These are phyloP conservation scores for Dryoscopus gambensis DNA, from an alignment of 2,113 vertebrate genomes.

Conservation along the genomic window DNA sequence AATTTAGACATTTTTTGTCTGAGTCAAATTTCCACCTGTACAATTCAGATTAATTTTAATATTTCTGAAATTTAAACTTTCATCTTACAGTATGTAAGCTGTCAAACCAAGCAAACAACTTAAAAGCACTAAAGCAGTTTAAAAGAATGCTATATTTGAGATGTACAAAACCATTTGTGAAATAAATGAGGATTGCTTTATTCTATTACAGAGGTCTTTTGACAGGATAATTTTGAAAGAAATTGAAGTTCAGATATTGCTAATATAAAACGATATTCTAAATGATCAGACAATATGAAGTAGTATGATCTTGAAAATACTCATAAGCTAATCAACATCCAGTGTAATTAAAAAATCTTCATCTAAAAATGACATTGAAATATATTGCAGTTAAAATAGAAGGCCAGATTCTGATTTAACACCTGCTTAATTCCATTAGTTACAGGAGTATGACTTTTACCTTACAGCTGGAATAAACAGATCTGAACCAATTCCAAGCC, in stretches of 20 bases:
- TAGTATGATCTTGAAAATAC: not conserved
- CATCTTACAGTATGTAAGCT: not conserved
- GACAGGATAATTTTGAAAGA: not conserved
- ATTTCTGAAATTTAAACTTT: not conserved
- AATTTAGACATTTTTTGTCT: not conserved
- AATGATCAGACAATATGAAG: not conserved
- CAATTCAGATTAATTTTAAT: not conserved
- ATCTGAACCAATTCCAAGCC: not conserved
- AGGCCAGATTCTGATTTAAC: not conserved
- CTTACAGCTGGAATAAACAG: not conserved
- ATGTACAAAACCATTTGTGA: slow-evolving; percentile 28
- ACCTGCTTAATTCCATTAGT: not conserved
- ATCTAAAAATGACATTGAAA: not conserved
- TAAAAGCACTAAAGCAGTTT: slow-evolving; percentile 21
- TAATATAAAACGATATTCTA: not conserved
- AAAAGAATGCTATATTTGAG: not conserved
- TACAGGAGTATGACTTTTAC: not conserved
- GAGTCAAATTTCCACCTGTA: not conserved
- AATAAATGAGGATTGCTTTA: not conserved
- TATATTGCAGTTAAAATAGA: not conserved
- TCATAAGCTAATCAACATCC: not conserved
- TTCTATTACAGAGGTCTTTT: not conserved
- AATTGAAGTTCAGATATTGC: not conserved
- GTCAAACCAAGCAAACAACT: slow-evolving; percentile 48
- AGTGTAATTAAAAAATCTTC: not conserved